Base-by-base conservation (phyloP, 2,888 invertebrate genomes). In the Melanostoma scalare region DNA sequence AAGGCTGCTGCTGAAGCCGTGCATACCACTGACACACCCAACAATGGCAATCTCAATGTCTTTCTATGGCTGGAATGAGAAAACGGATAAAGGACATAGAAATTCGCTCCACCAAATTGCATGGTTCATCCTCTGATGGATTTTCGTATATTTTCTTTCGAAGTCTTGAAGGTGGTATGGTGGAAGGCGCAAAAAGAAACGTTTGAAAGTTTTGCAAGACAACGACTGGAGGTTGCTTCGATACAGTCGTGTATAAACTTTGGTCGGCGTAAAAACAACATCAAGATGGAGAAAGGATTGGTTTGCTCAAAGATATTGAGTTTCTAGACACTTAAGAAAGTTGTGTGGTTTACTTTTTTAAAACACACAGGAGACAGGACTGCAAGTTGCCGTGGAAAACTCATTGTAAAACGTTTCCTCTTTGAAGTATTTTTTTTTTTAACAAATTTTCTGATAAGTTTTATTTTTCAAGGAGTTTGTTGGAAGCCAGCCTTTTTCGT, bases 71-170 rank as follows among this genome's bases (percentile, higher is more conserved):
- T 63, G 61, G 46, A 20, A 63, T 9, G n/a, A 50, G 40, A 6
- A 38, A 10, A 33, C 50, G 50, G 75, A 72, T 55, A 81, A 50
- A 38, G 40, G 72, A 76, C 60, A 68, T 42, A 52, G 10, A 77
- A 73, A 56, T 56, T 73, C 81, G 67, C 48, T 81, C 35, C 55
- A 50, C 67, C 61, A 77, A 81, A 81, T 81, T 81, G 81, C 81
- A 81, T 76, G 67, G 65, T 81, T 72, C 61, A 77, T 77, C 72
- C 77, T 40, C 31, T 38, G 20, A 50, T 72, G 77, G 77, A 77
- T 77, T 72, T 72, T 67, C 67, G 38, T 65, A 67, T 76, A 20
- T 20, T 20, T 20, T 71, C 40, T 48, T 36, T 75, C 60, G 53
- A 67, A 40, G 52, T 48, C 71, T 65, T 30, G 5, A 75, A 20